Conservation (phyloP, 2,113 vertebrate genomes). For the Ailurus styani region DNA sequence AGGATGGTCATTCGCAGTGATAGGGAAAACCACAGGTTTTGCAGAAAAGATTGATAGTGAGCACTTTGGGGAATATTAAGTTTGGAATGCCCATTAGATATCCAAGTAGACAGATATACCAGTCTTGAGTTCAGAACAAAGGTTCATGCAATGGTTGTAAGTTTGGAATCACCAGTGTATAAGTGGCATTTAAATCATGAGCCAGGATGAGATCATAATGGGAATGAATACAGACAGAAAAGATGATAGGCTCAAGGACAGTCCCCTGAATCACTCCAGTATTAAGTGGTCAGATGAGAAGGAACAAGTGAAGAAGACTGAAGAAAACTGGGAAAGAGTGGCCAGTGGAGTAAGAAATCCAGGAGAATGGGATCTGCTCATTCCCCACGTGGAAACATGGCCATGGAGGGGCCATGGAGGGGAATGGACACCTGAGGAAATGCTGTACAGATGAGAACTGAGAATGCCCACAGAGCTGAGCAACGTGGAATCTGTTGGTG, state of each 20-base stretch:
- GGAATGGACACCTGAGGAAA: neutral
- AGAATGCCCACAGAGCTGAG: neutral
- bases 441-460: neutral
- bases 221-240: neutral
- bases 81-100: neutral
- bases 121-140: neutral
- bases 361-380: neutral
- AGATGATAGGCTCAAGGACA: neutral
- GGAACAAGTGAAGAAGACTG: neutral
- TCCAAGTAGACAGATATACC: neutral
- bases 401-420: neutral
- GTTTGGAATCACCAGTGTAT: neutral
- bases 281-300: neutral
- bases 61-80: neutral
- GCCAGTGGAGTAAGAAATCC: neutral
- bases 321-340: neutral
- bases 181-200: neutral
- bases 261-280: neutral
- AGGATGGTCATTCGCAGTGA: neutral
- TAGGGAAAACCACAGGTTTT: neutral
- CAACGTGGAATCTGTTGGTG: neutral
- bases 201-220: neutral
- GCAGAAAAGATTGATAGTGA: neutral
- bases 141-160: neutral
- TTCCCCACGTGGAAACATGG: fast-evolving